Evolutionary conservation across 2,888 invertebrate genomes (phyloP).

Genomic region (Athetis lepigone): DNA sequence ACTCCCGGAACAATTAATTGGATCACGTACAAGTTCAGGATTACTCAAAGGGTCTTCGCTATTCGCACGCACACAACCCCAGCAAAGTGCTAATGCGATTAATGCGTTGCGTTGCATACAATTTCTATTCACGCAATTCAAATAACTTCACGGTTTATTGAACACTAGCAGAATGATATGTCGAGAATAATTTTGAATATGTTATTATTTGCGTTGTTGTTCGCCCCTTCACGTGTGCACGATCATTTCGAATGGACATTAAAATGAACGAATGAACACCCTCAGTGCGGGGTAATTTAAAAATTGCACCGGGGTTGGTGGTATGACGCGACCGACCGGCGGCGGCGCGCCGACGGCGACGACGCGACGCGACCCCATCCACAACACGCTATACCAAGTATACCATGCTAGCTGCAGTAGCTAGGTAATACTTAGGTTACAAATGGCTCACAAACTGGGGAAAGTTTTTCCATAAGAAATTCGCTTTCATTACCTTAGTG

Average conservation of each 20-base stretch:
- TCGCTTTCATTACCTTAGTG: slow-evolving; percentile 39
- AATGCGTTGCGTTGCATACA: slow-evolving; percentile 75
- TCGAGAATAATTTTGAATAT: slow-evolving; percentile 78
- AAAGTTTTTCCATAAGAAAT: slow-evolving; percentile 55
- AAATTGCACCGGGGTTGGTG: slow-evolving; percentile 79
- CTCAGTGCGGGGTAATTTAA: slow-evolving; percentile 81
- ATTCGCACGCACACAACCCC: slow-evolving; percentile 71
- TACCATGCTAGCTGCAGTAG: slow-evolving; percentile 16
- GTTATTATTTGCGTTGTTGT: slow-evolving; percentile 72
- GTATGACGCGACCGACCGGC: slow-evolving; percentile 71
- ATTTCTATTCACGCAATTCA: slow-evolving; percentile 83
- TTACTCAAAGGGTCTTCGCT: slow-evolving; percentile 63
- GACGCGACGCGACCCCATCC: slow-evolving; percentile 56
- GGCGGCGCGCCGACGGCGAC: slow-evolving; percentile 68
- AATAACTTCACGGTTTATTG: slow-evolving; percentile 85
- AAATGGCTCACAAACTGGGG: slow-evolving; percentile 44
- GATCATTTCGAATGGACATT: slow-evolving; percentile 74
- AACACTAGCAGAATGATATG: slow-evolving; percentile 77
- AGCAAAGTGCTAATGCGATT: slow-evolving; percentile 78
- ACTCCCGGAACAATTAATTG: slow-evolving; percentile 46
- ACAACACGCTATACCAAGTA: slow-evolving; percentile 14
- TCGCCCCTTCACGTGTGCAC: slow-evolving; percentile 68
- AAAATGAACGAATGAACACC: slow-evolving; percentile 76
- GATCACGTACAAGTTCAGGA: slow-evolving; percentile 63
- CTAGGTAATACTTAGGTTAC: slow-evolving; percentile 21